phyloP scores from a whole-genome alignment of 1,140 invertebrate genomes.

The Calliopsis andreniformis region DNA sequence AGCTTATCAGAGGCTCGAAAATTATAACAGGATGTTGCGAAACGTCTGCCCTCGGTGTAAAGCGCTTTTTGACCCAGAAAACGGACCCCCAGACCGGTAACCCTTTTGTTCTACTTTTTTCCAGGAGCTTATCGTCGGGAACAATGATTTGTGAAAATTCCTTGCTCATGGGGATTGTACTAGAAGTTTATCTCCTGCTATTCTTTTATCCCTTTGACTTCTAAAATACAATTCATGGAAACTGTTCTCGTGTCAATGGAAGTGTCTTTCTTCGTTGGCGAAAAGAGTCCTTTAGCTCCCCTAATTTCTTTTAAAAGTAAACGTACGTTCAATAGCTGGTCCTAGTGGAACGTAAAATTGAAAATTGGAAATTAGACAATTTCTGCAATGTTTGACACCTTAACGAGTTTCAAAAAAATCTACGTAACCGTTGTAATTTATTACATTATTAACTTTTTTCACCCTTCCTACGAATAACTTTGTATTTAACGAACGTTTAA shows the following conservation, averaged over 20 bases:
- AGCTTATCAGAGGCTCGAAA: slow-evolving; percentile 41
- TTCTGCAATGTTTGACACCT: no score
- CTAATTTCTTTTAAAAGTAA: no score
- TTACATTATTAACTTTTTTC: no score
- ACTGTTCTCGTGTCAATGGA: neutral
- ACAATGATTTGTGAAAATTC: slow-evolving; percentile 3
- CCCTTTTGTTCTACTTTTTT: slow-evolving; percentile 6
- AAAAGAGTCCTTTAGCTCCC: neutral
- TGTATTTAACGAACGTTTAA: no score
- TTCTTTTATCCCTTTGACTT: neutral
- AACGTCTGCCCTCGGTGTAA: slow-evolving; percentile 20
- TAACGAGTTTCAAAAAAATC: no score
- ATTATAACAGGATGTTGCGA: slow-evolving; percentile 42
- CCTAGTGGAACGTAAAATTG: no score
- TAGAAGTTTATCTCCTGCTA: neutral
- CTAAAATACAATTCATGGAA: neutral
- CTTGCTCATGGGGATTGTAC: neutral
- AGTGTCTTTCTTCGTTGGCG: neutral
- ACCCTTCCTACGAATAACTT: no score
- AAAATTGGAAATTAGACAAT: no score
- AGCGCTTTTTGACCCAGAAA: slow-evolving; percentile 24
- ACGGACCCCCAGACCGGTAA: neutral
- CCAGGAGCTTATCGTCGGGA: slow-evolving; percentile 15
- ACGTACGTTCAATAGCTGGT: no score
- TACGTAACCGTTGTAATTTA: no score